Percentiles rank a stretch among this genome's conserved stretches.
phyloP scores from a whole-genome alignment of 2,888 invertebrate genomes.

The Galerucella calmariensis region DNA sequence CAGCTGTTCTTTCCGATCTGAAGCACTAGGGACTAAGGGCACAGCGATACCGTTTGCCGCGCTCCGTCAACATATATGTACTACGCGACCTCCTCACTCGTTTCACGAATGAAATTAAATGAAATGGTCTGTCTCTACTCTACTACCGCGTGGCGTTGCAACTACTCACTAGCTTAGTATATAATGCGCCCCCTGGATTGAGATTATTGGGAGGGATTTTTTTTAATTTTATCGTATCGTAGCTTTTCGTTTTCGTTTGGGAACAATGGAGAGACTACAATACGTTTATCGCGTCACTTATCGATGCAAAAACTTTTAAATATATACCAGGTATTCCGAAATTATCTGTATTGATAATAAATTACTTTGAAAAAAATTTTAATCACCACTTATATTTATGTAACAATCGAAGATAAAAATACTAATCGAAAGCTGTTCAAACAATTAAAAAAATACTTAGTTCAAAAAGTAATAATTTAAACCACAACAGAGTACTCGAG shows the following conservation, averaged over 20 bases:
- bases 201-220: conserved; percentile 20
- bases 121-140: not conserved
- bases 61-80: conserved; percentile 9
- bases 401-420: not conserved
- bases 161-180: conserved; percentile 43
- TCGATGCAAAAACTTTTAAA: not conserved
- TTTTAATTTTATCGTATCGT: conserved; percentile 18
- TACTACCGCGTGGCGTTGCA: not conserved
- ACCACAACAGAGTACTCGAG: too few relatives aligned
- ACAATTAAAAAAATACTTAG: too few relatives aligned
- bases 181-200: conserved; percentile 60
- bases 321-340: not conserved
- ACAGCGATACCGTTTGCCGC: conserved; percentile 10
- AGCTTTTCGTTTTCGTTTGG: conserved; percentile 6
- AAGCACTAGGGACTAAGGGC: conserved; percentile 45
- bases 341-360: not conserved
- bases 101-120: conserved; percentile 17
- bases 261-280: not conserved
- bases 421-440: too few relatives aligned
- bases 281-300: not conserved
- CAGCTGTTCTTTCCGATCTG: conserved; percentile 50
- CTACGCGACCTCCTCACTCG: conserved; percentile 14
- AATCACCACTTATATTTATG: not conserved
- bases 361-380: not conserved
- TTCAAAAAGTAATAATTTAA: too few relatives aligned